Evolutionary conservation across 2,888 invertebrate species (phyloP), one percentile per base, ranked within the genome.

Genomic region (Ectemnius continuus): DNA sequence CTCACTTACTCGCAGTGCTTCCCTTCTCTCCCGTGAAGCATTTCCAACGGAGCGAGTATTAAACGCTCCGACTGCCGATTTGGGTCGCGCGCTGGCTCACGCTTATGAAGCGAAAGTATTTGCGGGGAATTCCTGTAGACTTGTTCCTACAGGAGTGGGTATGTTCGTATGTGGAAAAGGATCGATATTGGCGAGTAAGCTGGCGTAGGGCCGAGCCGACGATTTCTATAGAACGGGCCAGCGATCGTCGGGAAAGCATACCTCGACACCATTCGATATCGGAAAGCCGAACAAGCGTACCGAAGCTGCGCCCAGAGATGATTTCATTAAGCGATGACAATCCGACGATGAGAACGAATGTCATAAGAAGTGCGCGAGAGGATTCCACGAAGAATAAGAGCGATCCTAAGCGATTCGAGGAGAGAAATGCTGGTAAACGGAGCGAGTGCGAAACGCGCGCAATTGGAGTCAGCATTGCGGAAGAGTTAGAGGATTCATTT

Each of bases 401-500:
- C 11, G 36, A 36, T n/a, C 20, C 16, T 13, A n/a, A 48, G 45
- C 46, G 16, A 20, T 26, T n/a, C 48, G 48, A 57, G 28, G 46
- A 48, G 23, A 14, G 18, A 28, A 23, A 47, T 45, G 23, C 70
- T 76, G 60, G 65, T 73, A 69, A 79, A 76, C 80, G 66, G 64
- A 23, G 23, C 23, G 23, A 23, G 23, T 23, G 23, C 23, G 2
- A 23, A 23, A 23, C 3, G 66, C 61, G 76, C 0, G 36, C 76
- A 46, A 73, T 78, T 28, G 64, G 45, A 65, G 60, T 57, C 60
- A 58, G 58, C 66, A 64, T 75, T 68, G 14, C 70, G 73, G 71
- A 68, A 72, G 76, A 72, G 73, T 76, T 76, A 67, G 70, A 72
- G 82, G 66, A 82, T 77, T 77, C 82, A 80, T 75, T 81, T 77